Percentiles rank a stretch among this genome's conserved stretches.
Conservation (phyloP, 2,113 vertebrate species). For the Dipodomys ordii region DNA sequence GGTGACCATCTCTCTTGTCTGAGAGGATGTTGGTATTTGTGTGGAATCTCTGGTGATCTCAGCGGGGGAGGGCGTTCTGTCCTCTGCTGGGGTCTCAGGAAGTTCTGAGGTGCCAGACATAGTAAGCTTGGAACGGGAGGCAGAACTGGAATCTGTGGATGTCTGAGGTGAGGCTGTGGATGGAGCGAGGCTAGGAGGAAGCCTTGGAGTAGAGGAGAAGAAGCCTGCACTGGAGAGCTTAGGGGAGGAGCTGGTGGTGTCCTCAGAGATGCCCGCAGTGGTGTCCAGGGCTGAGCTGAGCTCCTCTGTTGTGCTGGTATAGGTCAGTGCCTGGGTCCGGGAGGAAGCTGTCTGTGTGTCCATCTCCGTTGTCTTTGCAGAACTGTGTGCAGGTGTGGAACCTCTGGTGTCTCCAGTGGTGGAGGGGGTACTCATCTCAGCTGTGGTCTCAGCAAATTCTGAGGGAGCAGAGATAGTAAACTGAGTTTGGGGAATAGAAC, state of each 20-base stretch:
- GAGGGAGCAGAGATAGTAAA: no score
- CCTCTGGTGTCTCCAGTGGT: not conserved
- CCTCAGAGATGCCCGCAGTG: not conserved
- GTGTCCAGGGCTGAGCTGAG: not conserved
- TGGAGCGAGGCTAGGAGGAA: not conserved
- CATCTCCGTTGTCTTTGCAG: not conserved
- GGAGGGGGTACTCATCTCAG: not conserved
- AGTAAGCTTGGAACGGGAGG: no score
- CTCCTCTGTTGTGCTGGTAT: not conserved
- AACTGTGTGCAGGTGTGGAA: not conserved
- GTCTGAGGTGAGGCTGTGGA: not conserved
- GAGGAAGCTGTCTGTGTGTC: not conserved
- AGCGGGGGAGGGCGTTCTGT: no score
- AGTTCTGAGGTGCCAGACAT: no score
- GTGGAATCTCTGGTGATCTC: no score
- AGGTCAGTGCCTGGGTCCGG: fast-evolving
- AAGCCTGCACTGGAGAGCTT: not conserved
- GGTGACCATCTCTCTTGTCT: no score
- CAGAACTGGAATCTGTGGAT: not conserved
- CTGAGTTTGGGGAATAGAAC: fast-evolving
- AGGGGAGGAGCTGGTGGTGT: no score
- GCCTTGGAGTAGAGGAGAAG: not conserved
- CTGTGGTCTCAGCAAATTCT: no score
- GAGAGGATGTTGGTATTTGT: no score
- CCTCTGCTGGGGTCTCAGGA: no score